Conservation (phyloP, 2,888 invertebrate species). For the Agrotis clavis region DNA sequence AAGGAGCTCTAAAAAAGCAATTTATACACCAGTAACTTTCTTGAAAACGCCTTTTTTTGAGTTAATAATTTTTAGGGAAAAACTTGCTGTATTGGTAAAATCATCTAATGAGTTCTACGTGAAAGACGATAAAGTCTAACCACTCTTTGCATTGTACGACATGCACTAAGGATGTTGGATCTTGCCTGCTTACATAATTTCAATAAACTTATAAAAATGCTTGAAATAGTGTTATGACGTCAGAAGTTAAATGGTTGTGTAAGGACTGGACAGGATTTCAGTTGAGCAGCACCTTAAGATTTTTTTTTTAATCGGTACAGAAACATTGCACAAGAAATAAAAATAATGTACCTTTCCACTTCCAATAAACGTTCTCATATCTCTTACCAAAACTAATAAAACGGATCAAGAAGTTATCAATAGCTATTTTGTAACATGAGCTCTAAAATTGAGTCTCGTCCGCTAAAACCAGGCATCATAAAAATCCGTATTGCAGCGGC, state of each 20-base stretch:
- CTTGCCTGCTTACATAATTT: no score
- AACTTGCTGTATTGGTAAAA: no score
- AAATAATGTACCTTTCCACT: neutral
- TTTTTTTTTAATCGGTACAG: no score
- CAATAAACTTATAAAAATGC: no score
- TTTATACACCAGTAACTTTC: neutral
- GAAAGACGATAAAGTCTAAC: no score
- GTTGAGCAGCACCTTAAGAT: no score
- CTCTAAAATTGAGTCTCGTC: conserved; percentile 55
- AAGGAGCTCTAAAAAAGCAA: neutral
- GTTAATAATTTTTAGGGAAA: neutral
- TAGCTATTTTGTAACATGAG: conserved; percentile 32
- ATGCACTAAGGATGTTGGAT: no score
- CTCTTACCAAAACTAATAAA: conserved; percentile 33
- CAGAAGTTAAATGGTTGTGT: no score
- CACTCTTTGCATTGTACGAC: no score
- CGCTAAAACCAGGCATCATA: conserved; percentile 63
- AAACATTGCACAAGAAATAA: neutral
- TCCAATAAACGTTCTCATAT: conserved; percentile 12
- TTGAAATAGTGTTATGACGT: no score
- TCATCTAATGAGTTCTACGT: no score
- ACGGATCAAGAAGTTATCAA: conserved; percentile 44
- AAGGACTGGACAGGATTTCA: no score
- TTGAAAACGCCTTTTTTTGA: neutral
- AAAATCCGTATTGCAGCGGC: conserved; percentile 66